Conservation (phyloP, 2,113 vertebrate species). For the Dolichallabes microphthalmus region DNA sequence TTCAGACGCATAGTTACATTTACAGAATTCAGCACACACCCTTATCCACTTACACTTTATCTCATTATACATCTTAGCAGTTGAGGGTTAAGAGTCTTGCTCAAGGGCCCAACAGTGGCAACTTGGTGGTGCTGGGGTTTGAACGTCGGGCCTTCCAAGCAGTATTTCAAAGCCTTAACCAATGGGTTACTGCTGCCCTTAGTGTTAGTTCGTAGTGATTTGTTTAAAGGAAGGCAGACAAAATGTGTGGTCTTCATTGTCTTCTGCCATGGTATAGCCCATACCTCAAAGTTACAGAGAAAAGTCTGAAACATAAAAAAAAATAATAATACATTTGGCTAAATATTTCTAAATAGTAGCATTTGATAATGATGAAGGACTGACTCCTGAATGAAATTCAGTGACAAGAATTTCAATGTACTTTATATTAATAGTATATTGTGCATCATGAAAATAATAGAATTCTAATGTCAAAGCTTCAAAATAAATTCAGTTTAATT, state of each 20-base stretch:
- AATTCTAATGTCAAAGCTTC: too few species aligned
- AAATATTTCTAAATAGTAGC: not conserved
- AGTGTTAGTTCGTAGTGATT: not conserved
- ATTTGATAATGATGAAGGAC: not conserved
- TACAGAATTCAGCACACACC: too few species aligned
- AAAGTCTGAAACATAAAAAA: conserved; percentile 63
- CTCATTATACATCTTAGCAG: too few species aligned
- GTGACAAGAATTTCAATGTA: not conserved
- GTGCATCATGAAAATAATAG: too few species aligned
- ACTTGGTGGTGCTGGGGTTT: too few species aligned
- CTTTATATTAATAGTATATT: not conserved
- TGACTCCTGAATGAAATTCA: not conserved
- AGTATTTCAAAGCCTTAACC: too few species aligned
- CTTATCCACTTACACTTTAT: too few species aligned
- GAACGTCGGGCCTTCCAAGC: too few species aligned
- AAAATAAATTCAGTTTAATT: too few species aligned
- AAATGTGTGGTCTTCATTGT: conserved; percentile 48
- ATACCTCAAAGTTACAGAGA: conserved; percentile 64
- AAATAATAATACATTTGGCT: not conserved
- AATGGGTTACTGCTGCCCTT: too few species aligned
- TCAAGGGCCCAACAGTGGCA: too few species aligned
- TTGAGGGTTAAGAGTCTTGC: too few species aligned
- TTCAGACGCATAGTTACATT: not conserved
- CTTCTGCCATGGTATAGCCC: conserved; percentile 63
- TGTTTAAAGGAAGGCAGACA: conserved; percentile 45